phyloP scores from a whole-genome alignment of 2,888 invertebrate species.

The Bugula neritina region DNA sequence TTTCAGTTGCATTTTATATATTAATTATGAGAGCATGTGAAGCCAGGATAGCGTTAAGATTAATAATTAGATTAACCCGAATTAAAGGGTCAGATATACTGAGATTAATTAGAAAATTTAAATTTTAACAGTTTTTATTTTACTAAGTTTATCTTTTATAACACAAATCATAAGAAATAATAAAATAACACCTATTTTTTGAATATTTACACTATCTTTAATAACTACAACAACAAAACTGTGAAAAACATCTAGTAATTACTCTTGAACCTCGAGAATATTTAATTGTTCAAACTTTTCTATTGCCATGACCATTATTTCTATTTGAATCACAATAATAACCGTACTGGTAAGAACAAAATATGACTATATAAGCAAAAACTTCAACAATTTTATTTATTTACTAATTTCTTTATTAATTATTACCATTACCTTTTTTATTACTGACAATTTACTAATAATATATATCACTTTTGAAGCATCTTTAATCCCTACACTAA shows the following conservation, averaged over 20 bases:
- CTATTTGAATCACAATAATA: constrained; percentile 61
- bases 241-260: too few relatives aligned
- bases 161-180: too few relatives aligned
- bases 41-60: constrained; percentile 61
- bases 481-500: constrained; percentile 64
- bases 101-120: constrained; percentile 56
- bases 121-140: constrained; percentile 55
- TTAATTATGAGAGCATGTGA: constrained; percentile 59
- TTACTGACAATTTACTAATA: constrained; percentile 59
- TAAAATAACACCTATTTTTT: too few relatives aligned
- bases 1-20: constrained; percentile 32
- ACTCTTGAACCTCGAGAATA: too few relatives aligned
- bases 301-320: constrained; percentile 57
- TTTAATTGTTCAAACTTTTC: too few relatives aligned
- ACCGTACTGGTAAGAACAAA: constrained; percentile 60
- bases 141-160: constrained; percentile 56
- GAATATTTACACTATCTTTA: too few relatives aligned
- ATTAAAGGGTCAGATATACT: constrained; percentile 60
- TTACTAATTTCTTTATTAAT: constrained; percentile 30
- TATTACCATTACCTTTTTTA: constrained; percentile 60
- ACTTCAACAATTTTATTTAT: constrained; percentile 50
- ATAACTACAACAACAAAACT: too few relatives aligned
- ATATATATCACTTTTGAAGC: constrained; percentile 70
- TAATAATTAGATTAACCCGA: constrained; percentile 63
- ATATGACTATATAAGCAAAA: constrained; percentile 54